Evolutionary conservation across 2,888 invertebrate species (phyloP).

Genomic region (Heteropelma amictum): DNA sequence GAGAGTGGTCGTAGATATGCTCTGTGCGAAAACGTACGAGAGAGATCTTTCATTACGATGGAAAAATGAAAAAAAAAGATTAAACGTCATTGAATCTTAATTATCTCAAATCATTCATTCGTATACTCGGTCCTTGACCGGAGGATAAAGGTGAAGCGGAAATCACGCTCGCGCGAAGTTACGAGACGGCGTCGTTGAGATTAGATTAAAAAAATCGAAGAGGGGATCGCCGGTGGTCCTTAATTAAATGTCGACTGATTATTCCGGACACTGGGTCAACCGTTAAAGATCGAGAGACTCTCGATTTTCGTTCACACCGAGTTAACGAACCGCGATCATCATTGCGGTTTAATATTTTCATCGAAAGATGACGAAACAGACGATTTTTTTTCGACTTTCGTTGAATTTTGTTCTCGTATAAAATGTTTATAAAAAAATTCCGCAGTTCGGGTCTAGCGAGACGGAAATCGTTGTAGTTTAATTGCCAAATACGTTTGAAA

Average conservation of each 20-base stretch:
- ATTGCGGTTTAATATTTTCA: background rate
- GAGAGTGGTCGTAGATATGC: background rate
- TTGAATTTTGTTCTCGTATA: too few relatives aligned
- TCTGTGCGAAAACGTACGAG: background rate
- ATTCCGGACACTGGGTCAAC: conserved; percentile 54
- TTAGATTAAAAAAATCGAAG: conserved; percentile 44
- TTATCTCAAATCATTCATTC: conserved; percentile 72
- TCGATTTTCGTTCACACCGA: conserved; percentile 11
- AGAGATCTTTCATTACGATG: too few relatives aligned
- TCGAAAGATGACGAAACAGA: too few relatives aligned
- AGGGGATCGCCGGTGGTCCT: too few relatives aligned
- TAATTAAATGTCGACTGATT: conserved; percentile 55
- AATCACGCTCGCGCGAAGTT: conserved; percentile 24
- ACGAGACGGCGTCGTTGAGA: conserved; percentile 36
- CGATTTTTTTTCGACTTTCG: too few relatives aligned
- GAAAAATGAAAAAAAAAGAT: conserved; percentile 45
- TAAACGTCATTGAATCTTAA: conserved; percentile 62
- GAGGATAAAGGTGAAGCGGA: conserved; percentile 29
- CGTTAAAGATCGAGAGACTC: background rate
- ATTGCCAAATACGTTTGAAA: background rate
- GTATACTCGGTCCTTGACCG: conserved; percentile 42
- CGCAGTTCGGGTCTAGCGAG: too few relatives aligned
- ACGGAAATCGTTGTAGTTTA: too few relatives aligned
- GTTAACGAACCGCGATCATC: background rate
- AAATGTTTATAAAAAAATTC: too few relatives aligned